These are phyloP conservation scores for Siniperca knerii DNA, from an alignment of 2,113 vertebrate species.

Conservation along the genomic window DNA sequence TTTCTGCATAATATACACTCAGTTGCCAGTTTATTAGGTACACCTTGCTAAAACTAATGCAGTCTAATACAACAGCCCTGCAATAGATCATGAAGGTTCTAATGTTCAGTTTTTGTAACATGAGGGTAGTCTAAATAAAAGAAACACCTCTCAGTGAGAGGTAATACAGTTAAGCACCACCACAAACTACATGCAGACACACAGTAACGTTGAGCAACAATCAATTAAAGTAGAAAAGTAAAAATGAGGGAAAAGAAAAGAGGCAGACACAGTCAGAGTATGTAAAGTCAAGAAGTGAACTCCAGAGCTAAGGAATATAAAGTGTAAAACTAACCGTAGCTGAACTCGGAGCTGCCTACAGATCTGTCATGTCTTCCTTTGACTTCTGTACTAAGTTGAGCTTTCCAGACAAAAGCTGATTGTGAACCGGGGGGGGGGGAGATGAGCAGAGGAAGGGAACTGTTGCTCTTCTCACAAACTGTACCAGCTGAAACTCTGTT, in stretches of 20 bases:
- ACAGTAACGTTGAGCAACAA: background rate
- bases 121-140: background rate
- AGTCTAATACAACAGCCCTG: too few species aligned
- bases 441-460: conserved; percentile 52
- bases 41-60: too few species aligned
- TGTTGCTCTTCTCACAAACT: conserved; percentile 55
- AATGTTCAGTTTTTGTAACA: too few species aligned
- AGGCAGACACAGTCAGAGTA: background rate
- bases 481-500: conserved; percentile 57
- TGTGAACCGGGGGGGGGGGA: background rate
- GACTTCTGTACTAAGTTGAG: conserved; percentile 1
- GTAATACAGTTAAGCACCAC: too few species aligned
- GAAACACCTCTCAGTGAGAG: background rate
- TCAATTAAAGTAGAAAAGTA: background rate
- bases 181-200: background rate
- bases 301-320: background rate
- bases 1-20: too few species aligned
- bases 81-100: too few species aligned
- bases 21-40: too few species aligned
- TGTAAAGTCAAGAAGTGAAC: background rate
- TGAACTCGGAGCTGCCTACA: conserved; percentile 34
- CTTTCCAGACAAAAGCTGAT: conserved; percentile 13
- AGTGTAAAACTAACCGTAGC: conserved; percentile 54
- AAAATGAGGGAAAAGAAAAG: background rate
- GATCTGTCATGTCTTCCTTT: conserved; percentile 30